phyloP scores from a whole-genome alignment of 2,797 vertebrate genomes.

The Darevskia nairensis region DNA sequence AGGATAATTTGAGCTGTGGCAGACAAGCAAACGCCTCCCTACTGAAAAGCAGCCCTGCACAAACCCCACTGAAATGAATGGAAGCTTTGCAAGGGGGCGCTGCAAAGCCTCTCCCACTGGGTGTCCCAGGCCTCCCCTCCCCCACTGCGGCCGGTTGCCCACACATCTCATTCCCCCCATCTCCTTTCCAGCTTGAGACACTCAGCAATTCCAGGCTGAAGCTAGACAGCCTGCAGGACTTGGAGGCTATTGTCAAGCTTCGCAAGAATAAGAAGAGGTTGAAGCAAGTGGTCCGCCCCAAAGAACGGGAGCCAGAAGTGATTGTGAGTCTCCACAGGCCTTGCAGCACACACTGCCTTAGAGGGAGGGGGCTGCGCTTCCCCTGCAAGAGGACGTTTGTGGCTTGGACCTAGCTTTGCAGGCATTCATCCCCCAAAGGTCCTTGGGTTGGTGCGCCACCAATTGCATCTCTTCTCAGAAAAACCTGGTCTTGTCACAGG shows the following conservation, averaged over 20 bases:
- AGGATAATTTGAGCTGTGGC: neutral
- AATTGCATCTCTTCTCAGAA: neutral
- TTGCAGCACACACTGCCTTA: neutral
- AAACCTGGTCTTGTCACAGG: neutral
- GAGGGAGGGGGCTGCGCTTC: neutral
- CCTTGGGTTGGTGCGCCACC: neutral
- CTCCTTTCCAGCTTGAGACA: constrained; percentile 57
- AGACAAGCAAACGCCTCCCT: neutral
- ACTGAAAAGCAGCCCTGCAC: neutral
- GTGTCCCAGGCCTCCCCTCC: neutral
- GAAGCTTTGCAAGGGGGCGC: neutral
- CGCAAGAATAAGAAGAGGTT: constrained; percentile 52
- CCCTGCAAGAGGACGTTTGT: neutral
- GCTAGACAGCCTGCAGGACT: constrained; percentile 62
- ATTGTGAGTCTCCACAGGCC: constrained; percentile 35
- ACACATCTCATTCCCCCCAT: neutral
- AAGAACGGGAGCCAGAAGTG: constrained; percentile 31
- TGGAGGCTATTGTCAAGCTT: constrained; percentile 64
- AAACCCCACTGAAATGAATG: neutral
- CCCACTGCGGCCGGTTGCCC: no score
- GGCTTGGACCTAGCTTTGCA: neutral
- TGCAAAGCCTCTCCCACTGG: neutral
- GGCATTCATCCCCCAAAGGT: neutral
- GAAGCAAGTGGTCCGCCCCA: constrained; percentile 56
- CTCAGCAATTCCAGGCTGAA: constrained; percentile 61